Conservation (phyloP, 2,888 invertebrate species). For the Harmothoe impar region DNA sequence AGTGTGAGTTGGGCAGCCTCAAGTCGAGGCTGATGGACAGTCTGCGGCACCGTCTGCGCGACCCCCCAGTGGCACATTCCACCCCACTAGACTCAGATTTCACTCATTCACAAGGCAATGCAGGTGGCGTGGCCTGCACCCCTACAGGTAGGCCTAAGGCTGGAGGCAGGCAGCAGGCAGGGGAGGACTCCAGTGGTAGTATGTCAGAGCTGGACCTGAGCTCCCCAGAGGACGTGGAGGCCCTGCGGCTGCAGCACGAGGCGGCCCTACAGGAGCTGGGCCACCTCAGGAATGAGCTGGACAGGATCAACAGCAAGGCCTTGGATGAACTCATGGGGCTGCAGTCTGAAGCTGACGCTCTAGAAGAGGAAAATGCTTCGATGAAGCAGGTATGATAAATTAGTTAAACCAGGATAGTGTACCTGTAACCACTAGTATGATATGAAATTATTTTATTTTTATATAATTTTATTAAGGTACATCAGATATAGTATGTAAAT, state of each 20-base stretch:
- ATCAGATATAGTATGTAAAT: no score
- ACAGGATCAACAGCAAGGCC: constrained; percentile 47
- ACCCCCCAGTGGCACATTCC: constrained; percentile 45
- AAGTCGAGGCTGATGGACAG: constrained; percentile 48
- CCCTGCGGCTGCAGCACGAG: constrained; percentile 25
- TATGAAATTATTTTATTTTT: no score
- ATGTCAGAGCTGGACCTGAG: constrained; percentile 16
- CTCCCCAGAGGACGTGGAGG: constrained; percentile 22
- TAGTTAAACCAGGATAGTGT: not conserved
- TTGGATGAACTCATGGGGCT: constrained; percentile 57
- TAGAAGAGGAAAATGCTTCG: constrained; percentile 32
- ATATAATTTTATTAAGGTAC: no score
- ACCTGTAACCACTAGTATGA: no score
- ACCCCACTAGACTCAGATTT: constrained; percentile 44
- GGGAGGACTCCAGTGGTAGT: not conserved
- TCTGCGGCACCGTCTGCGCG: constrained; percentile 45
- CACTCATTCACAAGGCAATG: constrained; percentile 13
- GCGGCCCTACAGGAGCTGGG: constrained; percentile 29
- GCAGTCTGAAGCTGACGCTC: constrained; percentile 32
- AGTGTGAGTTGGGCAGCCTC: constrained; percentile 50
- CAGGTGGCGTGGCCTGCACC: not conserved
- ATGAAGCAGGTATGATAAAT: constrained; percentile 39
- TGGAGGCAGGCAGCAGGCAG: not conserved
- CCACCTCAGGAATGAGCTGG: constrained; percentile 40
- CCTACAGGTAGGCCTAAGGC: not conserved